Percentiles rank a stretch among this genome's conserved stretches.
These are phyloP conservation scores for Halocynthia aurantium DNA, from an alignment of 23 tunicate genomes.

Conservation along the genomic window DNA sequence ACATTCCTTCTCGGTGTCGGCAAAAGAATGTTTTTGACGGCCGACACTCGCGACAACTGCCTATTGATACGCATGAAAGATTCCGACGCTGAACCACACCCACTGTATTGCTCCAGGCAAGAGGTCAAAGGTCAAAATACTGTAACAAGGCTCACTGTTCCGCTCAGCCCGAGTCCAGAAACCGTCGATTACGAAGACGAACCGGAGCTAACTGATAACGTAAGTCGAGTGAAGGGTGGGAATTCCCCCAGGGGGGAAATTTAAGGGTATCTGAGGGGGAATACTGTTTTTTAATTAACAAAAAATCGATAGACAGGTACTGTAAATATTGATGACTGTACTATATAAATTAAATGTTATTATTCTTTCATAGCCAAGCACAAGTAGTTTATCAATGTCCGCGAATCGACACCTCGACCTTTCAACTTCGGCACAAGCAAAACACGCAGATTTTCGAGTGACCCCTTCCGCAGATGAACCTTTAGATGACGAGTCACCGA, in stretches of 20 bases:
- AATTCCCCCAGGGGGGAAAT: no score
- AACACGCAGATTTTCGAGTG: background rate
- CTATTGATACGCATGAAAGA: conserved; percentile 14
- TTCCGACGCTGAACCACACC: background rate
- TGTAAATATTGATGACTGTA: no score
- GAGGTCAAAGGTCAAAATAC: background rate
- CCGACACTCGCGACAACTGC: conserved; percentile 26
- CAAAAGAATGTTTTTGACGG: conserved; percentile 14
- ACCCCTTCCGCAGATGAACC: conserved; percentile 5
- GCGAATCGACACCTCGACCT: no score
- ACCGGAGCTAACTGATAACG: background rate
- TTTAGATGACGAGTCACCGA: background rate
- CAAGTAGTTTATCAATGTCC: no score
- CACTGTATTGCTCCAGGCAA: no score
- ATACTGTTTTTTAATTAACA: no score
- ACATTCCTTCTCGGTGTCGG: conserved; percentile 18
- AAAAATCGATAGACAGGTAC: no score
- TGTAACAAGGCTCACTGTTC: background rate
- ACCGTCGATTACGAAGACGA: conserved; percentile 24
- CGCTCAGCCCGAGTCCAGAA: conserved; percentile 23
- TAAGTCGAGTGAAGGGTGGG: no score
- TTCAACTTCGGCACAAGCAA: background rate
- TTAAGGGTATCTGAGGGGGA: no score
- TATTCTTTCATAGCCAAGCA: no score
- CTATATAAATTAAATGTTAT: no score